Evolutionary conservation across 2,797 vertebrate species (phyloP).

Genomic region (Malurus leucopterus): DNA sequence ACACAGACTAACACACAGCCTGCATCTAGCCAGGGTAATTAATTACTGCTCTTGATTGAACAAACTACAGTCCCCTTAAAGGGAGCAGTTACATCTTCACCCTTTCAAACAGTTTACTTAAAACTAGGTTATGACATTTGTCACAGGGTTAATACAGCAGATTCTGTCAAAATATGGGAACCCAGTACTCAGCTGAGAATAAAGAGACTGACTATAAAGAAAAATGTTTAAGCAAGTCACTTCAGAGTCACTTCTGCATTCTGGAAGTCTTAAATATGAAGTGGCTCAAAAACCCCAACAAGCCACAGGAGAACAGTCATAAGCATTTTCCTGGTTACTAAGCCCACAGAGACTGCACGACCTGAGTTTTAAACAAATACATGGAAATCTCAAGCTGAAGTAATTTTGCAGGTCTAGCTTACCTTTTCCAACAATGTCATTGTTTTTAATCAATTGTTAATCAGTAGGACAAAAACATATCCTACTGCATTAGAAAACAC

Average conservation of each 20-base stretch:
- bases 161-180: neutral
- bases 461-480: neutral
- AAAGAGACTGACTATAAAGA: accelerated
- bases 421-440: neutral
- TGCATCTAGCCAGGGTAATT: neutral
- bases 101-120: neutral
- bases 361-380: neutral
- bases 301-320: neutral
- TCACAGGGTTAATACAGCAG: neutral
- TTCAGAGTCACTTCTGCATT: neutral
- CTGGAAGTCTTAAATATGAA: neutral
- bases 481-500: neutral
- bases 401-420: neutral
- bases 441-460: neutral
- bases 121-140: neutral
- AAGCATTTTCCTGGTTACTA: neutral
- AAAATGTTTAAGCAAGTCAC: neutral
- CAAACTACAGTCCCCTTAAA: neutral
- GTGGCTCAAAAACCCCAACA: neutral
- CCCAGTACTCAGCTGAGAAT: neutral
- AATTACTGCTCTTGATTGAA: neutral
- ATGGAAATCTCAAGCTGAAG: neutral
- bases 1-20: neutral
- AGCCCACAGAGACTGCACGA: accelerated
- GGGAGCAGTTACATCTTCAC: neutral